Evolutionary conservation across 2,888 invertebrate species (phyloP).

Genomic region (Andrena camellia): DNA sequence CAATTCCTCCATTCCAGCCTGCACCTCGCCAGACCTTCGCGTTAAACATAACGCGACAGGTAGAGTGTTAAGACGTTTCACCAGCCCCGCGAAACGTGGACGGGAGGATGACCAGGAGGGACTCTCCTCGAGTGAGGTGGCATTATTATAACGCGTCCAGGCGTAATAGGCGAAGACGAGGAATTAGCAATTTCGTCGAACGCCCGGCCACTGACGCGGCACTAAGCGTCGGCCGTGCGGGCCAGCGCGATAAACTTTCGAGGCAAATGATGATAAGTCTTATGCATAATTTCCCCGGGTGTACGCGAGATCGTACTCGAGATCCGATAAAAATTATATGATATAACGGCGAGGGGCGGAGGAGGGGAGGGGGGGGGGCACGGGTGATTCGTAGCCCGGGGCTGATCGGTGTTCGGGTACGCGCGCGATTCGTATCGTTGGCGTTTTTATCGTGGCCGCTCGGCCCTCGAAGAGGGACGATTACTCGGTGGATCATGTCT

Average conservation of each 20-base stretch:
- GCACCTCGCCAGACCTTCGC: too few relatives aligned
- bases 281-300: conserved; percentile 73
- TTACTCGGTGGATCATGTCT: conserved; percentile 72
- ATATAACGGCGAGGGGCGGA: conserved; percentile 62
- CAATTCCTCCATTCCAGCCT: too few relatives aligned
- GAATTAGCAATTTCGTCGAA: conserved; percentile 52
- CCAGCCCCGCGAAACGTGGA: not conserved
- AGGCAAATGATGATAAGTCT: conserved; percentile 73
- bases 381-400: conserved; percentile 76
- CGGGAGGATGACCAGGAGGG: not conserved
- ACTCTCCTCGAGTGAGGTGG: not conserved
- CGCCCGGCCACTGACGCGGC: not conserved
- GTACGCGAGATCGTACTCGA: conserved; percentile 78
- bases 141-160: not conserved
- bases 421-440: conserved; percentile 79
- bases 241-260: conserved; percentile 65
- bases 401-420: conserved; percentile 76
- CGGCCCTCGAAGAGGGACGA: conserved; percentile 63
- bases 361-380: conserved; percentile 49
- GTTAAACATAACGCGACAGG: too few relatives aligned
- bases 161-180: conserved; percentile 38
- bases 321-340: conserved; percentile 81
- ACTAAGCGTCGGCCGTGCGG: not conserved
- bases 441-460: conserved; percentile 73
- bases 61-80: too few relatives aligned